A percentile compares a stretch with the other conserved stretches of the same genome.
Conservation (phyloP, 2,888 invertebrate genomes). For the Leptodirus hochenwartii region DNA sequence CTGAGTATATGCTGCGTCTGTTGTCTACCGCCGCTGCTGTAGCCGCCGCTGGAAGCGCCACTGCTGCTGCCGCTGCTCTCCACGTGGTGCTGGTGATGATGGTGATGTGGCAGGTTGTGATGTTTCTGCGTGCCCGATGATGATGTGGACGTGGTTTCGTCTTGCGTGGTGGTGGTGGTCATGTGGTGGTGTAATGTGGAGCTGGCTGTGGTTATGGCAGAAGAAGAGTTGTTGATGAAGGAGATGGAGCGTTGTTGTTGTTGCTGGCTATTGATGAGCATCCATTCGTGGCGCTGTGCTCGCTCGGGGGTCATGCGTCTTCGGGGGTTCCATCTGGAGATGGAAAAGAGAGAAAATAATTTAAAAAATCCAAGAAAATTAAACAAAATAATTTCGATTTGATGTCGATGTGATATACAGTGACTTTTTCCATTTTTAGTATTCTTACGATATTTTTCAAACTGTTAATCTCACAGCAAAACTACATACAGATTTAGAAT, state of each 20-base stretch:
- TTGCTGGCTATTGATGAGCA: constrained; percentile 30
- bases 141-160: too few species aligned
- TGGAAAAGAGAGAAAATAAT: constrained; percentile 9
- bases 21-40: not conserved
- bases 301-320: constrained; percentile 83
- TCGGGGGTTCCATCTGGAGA: constrained; percentile 74
- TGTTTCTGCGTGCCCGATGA: too few species aligned
- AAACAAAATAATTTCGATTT: not conserved
- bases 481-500: too few species aligned
- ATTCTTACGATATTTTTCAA: not conserved
- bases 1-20: too few species aligned
- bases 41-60: too few species aligned
- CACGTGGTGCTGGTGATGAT: too few species aligned
- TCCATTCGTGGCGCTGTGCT: constrained; percentile 76
- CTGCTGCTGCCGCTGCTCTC: too few species aligned
- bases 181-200: too few species aligned
- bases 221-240: too few species aligned
- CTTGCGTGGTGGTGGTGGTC: too few species aligned
- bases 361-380: not conserved
- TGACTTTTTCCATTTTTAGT: not conserved
- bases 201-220: too few species aligned
- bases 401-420: not conserved
- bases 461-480: not conserved
- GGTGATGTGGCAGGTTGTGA: too few species aligned
- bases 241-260: constrained; percentile 15